Percentiles rank a stretch among this genome's conserved stretches.
Evolutionary conservation across 2,113 vertebrate genomes (phyloP).

Genomic region (Amblyopsis rosae): DNA sequence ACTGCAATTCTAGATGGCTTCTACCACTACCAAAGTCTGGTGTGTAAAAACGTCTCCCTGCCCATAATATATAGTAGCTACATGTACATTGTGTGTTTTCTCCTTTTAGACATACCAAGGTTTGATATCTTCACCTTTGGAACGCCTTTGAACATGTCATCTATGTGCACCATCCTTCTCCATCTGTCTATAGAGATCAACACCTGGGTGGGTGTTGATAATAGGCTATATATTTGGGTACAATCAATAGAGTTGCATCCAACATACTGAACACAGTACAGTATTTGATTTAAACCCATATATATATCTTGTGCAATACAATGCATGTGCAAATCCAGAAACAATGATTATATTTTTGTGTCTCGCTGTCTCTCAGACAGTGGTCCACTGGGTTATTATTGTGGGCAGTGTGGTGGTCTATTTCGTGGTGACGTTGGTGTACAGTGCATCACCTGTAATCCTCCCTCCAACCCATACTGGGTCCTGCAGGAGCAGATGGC

Average conservation of each 20-base stretch:
- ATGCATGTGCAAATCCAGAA: not conserved
- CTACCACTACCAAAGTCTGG: conserved; percentile 94
- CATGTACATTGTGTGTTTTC: conserved; percentile 5
- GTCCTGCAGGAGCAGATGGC: conserved; percentile 85
- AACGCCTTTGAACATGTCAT: conserved; percentile 85
- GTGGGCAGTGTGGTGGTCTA: conserved; percentile 82
- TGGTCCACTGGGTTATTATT: conserved; percentile 80
- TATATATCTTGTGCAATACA: too few species aligned
- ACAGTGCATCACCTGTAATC: conserved; percentile 83
- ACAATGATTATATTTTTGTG: not conserved
- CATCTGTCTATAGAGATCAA: conserved; percentile 94
- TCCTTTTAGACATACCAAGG: conserved; percentile 77
- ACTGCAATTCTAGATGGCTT: conserved; percentile 87
- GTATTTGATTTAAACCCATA: too few species aligned
- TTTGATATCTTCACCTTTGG: conserved; percentile 88
- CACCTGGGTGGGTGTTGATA: conserved; percentile 83
- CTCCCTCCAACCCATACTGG: conserved; percentile 86
- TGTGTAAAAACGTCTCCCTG: conserved; percentile 63
- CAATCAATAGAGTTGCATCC: too few species aligned
- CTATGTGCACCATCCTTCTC: conserved; percentile 88
- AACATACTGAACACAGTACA: too few species aligned
- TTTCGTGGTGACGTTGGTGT: conserved; percentile 79
- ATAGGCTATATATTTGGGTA: too few species aligned
- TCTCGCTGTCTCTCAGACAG: conserved; percentile 75
- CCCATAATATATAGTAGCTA: conserved; percentile 8